A percentile compares a stretch with the other conserved stretches of the same genome.
Evolutionary conservation across 2,797 vertebrate genomes (phyloP).

Genomic region (Tokudaia tokunoshimensis): DNA sequence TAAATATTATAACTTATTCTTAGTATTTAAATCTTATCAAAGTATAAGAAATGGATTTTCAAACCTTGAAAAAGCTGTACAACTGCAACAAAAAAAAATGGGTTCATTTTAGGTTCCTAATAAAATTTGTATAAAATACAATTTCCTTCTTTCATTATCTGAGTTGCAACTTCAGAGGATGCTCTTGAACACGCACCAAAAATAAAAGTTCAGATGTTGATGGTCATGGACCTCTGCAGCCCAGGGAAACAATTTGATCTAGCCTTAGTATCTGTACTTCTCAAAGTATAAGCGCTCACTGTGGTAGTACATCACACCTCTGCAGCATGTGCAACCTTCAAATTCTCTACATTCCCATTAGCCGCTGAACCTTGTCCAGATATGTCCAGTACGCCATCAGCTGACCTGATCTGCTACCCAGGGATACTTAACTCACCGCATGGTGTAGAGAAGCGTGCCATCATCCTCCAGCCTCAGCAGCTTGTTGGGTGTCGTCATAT

Average conservation of each 20-base stretch:
- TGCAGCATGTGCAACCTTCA: accelerated
- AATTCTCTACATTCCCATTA: accelerated
- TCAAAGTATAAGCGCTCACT: neutral
- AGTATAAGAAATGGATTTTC: neutral
- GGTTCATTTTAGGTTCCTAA: neutral
- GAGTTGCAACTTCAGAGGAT: neutral
- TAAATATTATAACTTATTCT: neutral
- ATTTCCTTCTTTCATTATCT: neutral
- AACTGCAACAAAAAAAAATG: neutral
- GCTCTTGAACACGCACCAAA: neutral
- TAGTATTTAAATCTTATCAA: neutral
- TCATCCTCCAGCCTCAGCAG: constrained; percentile 93
- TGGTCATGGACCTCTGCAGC: accelerated
- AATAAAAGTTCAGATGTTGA: neutral
- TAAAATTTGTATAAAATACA: neutral
- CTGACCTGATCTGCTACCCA: neutral
- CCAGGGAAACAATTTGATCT: neutral
- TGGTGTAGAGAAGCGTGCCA: constrained; percentile 88
- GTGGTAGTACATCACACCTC: neutral
- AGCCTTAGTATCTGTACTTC: neutral
- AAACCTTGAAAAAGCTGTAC: neutral
- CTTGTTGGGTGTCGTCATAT: constrained; percentile 95
- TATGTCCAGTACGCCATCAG: accelerated
- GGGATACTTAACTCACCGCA: constrained; percentile 89
- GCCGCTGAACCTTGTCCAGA: accelerated